Evolutionary conservation across 2,797 vertebrate species (phyloP).

Genomic region (Tapirus indicus): DNA sequence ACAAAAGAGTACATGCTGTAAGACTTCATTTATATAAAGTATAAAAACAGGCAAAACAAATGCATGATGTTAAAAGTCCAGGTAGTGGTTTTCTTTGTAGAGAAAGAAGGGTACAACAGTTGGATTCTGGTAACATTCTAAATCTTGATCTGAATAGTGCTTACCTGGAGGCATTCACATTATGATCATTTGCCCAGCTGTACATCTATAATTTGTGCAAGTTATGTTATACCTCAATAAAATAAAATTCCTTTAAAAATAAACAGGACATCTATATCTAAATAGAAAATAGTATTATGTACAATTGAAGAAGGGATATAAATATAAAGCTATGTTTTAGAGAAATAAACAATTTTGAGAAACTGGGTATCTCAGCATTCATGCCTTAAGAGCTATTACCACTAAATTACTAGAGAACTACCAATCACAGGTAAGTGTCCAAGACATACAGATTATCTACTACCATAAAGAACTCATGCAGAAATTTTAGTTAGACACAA

Average conservation of each 20-base stretch:
- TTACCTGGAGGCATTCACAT: neutral
- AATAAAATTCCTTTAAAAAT: neutral
- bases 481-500: conserved; percentile 48
- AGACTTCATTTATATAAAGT: neutral
- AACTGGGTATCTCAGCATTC: neutral
- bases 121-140: neutral
- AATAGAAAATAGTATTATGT: conserved; percentile 21
- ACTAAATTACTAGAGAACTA: conserved; percentile 49
- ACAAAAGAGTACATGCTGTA: neutral
- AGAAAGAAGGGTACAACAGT: neutral
- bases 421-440: neutral
- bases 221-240: neutral
- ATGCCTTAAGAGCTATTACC: conserved; percentile 26
- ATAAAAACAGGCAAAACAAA: neutral
- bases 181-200: neutral
- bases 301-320: neutral
- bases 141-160: conserved; percentile 17
- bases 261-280: neutral
- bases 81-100: neutral
- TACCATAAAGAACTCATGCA: conserved; percentile 15
- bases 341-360: conserved; percentile 42
- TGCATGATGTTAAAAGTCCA: neutral
- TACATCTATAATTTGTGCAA: neutral
- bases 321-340: conserved; percentile 53
- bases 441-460: neutral